Base-by-base conservation (phyloP, 2,888 invertebrate genomes). In the Acholoe squamosa region DNA sequence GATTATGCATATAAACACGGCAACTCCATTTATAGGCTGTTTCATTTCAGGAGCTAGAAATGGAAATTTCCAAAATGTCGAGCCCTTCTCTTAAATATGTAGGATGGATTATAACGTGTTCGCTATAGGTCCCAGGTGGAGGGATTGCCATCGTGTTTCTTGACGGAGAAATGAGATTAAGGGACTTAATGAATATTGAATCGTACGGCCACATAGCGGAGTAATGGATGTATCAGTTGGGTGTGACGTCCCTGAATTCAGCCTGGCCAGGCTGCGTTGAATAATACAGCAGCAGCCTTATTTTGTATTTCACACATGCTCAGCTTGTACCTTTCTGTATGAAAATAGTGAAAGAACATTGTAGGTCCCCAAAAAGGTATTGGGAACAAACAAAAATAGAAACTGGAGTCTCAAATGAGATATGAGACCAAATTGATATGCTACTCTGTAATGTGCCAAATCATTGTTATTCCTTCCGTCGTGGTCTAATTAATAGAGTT, bases 201-300 rank as follows among this genome's bases (percentile, higher is more conserved):
- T 25, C 71, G 14, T 71, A 71, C 12, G 25, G 12, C 28, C 28
- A 14, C 19, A 28, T 28, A 22, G 28, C 14, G 14, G 71, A 71
- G 71, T 71, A 71, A 71, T 71, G 71, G 71, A 71, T 71, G 71
- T 28, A 71, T 71, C 31, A 25, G 61, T 61, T 71, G 71, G 71
- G 31, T 61, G 71, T 28, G 71, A n/a, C 71, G 31, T 28, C 31
- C 14, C 3, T 71, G 19, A 25, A 14, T 28, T 28, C 71, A 61
- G 61, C 28, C 31, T n/a, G 16, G 19, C 67, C n/a, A 67, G n/a
- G 67, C 7, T 7, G 67, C 67, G 14, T 67, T 67, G n/a, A 7
- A 67, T 71, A n/a, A 25, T 71, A 28, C 28, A 71, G 28, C 28
- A 1, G 28, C 3, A 28, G n/a, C 19, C 25, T 71, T 71, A 71